These are phyloP conservation scores for Pangasianodon gigas DNA, from an alignment of 2,113 vertebrate species.

Conservation along the genomic window DNA sequence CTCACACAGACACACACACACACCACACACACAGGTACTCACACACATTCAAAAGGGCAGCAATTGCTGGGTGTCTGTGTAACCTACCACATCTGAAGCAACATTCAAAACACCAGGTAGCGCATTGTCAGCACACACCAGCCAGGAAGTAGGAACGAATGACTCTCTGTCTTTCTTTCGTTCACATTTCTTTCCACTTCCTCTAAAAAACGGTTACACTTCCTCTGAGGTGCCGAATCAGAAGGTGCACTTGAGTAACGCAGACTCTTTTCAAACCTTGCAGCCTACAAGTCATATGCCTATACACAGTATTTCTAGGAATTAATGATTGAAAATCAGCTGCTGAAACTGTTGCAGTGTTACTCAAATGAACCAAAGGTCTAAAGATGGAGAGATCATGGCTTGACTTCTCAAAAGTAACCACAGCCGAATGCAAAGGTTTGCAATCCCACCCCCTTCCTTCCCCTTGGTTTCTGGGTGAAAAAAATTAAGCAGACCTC, in stretches of 20 bases:
- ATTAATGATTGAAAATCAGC: neutral
- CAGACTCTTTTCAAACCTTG: no score
- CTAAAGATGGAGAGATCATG: neutral
- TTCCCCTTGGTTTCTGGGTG: neutral
- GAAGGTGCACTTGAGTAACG: neutral
- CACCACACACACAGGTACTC: slow-evolving; percentile 8
- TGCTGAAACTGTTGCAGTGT: neutral
- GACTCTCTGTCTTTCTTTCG: slow-evolving; percentile 44
- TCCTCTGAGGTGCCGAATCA: slow-evolving; percentile 9
- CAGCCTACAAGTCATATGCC: neutral
- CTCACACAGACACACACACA: neutral
- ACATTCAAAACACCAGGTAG: slow-evolving; percentile 56
- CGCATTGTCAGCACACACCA: slow-evolving; percentile 19
- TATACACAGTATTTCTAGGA: neutral
- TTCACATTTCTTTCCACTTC: slow-evolving; percentile 39
- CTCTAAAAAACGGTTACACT: slow-evolving; percentile 41
- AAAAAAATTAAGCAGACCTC: neutral
- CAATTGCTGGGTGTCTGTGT: slow-evolving; percentile 8
- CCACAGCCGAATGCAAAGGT: neutral
- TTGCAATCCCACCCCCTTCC: neutral
- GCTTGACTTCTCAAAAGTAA: neutral
- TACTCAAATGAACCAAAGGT: neutral
- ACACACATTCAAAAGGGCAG: neutral
- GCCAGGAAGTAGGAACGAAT: slow-evolving; percentile 37
- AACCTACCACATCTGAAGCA: slow-evolving; percentile 42